Base-by-base conservation (phyloP, 2,113 vertebrate species). In the Ancistrus triradiatus region DNA sequence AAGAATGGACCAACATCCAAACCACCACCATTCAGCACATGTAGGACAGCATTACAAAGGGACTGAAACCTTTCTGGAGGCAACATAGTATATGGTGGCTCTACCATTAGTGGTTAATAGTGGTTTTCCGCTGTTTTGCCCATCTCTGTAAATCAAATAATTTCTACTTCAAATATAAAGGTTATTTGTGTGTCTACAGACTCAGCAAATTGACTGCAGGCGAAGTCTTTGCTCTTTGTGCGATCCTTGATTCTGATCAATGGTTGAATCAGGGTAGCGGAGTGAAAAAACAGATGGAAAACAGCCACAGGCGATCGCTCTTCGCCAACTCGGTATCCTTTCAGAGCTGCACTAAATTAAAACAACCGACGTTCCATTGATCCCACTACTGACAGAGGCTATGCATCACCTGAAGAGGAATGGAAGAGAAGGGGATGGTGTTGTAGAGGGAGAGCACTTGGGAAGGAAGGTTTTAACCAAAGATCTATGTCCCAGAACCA, bases 301-400 rank as follows among this genome's bases (percentile, higher is more conserved):
- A 86, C 87, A 83, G 86, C 83, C 87, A 85, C 66, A n/a, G 62
- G 74, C 77, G 78, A 89, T 89, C 78, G 77, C 78, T 89, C 85
- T 88, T 87, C 80, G 76, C 71, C 78, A 80, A 85, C 79, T 77
- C 78, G 78, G 78, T 84, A 83, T 87, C 84, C 77, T 73, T 81
- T 79, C 81, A 76, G 81, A 81, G 84, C 80, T 77, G 76, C 28
- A 81, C 84, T 86, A 88, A 89, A 89, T 89, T 89, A 89, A 87
- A 88, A 88, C 85, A 87, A 86, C 83, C 74, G 78, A 78, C 81
- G 17, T 88, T 82, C 81, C 83, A 87, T 89, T 88, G 86, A 89
- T 89, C 85, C 83, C 70, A 69, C 66, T 13, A 3, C 60, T 87
- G 86, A 88, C 87, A 85, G 79, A 64, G 63, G 77, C 81, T 72